Evolutionary conservation across 92 coral and sea anemone species (phyloP).

Genomic region (Siderastrea siderea): DNA sequence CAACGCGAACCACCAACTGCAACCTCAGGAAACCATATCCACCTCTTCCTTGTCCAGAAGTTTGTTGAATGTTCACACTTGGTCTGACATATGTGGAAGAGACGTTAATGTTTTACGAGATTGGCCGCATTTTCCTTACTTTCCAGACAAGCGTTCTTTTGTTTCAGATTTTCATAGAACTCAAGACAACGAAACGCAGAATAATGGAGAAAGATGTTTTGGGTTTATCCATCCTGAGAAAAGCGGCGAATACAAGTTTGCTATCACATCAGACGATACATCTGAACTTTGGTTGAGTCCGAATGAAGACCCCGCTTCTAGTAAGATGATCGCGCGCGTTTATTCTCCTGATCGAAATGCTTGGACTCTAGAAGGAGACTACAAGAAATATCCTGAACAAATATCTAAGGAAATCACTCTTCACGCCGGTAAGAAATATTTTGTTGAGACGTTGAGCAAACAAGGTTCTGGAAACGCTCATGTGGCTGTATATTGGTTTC

Average conservation of each 20-base stretch:
- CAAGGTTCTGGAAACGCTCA: slow-evolving; percentile 12
- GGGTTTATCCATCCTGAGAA: slow-evolving; percentile 18
- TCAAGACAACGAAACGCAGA: background rate
- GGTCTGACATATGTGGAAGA: slow-evolving; percentile 15
- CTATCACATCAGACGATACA: slow-evolving; percentile 41
- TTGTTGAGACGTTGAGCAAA: slow-evolving; percentile 23
- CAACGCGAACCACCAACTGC: background rate
- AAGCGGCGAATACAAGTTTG: slow-evolving; percentile 22
- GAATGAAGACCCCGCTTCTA: slow-evolving; percentile 14
- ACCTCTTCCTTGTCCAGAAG: background rate
- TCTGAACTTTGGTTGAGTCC: slow-evolving; percentile 49
- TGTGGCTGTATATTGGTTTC: slow-evolving; percentile 21
- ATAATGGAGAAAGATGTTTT: slow-evolving; percentile 20
- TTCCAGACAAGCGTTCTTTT: slow-evolving; percentile 28
- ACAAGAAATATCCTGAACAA: slow-evolving; percentile 35
- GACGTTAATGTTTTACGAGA: background rate
- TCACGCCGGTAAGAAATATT: slow-evolving; percentile 27
- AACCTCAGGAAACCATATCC: background rate
- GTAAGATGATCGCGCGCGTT: slow-evolving; percentile 28
- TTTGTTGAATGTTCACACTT: slow-evolving; percentile 1
- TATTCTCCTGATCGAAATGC: slow-evolving; percentile 20
- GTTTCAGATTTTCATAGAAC: background rate
- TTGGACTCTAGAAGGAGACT: slow-evolving; percentile 22
- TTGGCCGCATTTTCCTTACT: slow-evolving; percentile 25
- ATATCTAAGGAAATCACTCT: slow-evolving; percentile 20